Conservation (phyloP, 2,113 vertebrate species). For the Gobius niger region DNA sequence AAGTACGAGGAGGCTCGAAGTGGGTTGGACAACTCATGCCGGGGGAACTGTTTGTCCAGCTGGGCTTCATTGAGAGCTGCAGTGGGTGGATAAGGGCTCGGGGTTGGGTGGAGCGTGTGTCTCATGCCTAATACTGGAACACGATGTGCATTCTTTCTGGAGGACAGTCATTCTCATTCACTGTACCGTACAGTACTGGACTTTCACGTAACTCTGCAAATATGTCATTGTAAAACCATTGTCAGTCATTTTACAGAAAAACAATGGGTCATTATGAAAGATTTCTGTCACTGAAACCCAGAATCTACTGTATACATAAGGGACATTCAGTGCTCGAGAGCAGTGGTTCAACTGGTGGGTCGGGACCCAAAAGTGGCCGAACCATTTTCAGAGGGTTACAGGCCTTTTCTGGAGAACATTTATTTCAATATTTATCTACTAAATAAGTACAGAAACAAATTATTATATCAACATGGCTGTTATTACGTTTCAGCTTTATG, state of each 20-base stretch:
- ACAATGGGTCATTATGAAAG: not conserved
- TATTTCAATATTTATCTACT: too few relatives aligned
- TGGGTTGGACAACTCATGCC: conserved; percentile 33
- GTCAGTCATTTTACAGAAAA: not conserved
- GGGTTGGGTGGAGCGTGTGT: conserved; percentile 15
- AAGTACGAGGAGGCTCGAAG: conserved; percentile 15
- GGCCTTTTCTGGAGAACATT: too few relatives aligned
- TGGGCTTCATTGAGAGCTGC: conserved; percentile 23
- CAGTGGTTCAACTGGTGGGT: too few relatives aligned
- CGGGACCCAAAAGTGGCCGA: too few relatives aligned
- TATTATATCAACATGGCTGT: too few relatives aligned
- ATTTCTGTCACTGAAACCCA: too few relatives aligned
- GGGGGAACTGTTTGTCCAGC: conserved; percentile 41
- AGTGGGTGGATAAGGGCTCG: conserved; percentile 31
- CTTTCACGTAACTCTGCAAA: not conserved
- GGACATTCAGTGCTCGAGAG: too few relatives aligned
- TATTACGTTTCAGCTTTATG: too few relatives aligned
- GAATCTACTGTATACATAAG: too few relatives aligned
- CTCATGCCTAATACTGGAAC: conserved; percentile 12
- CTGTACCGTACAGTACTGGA: not conserved
- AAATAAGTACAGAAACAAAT: too few relatives aligned
- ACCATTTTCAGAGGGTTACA: too few relatives aligned
- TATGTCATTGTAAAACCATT: not conserved
- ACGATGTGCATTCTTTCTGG: conserved; percentile 11
- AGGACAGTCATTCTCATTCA: not conserved